These are phyloP conservation scores for Cephalopachus bancanus DNA, from an alignment of 2,797 vertebrate genomes.

Conservation along the genomic window DNA sequence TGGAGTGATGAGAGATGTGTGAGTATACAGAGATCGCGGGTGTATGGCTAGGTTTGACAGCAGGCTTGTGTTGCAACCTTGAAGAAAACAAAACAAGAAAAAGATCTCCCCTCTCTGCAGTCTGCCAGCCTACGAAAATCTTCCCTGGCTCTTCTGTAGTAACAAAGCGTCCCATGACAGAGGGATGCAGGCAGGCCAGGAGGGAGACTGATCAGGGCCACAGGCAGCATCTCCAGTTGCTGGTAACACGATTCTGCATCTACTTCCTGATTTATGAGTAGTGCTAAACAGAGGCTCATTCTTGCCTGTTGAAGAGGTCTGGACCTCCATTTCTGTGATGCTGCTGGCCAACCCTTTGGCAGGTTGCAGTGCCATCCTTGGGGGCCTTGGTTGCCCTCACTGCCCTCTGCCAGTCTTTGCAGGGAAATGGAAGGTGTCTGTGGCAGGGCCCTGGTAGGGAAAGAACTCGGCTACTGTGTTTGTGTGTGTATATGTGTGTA, in stretches of 20 bases:
- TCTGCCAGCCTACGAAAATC: background rate
- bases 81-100: constrained; percentile 66
- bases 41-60: background rate
- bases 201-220: constrained; percentile 1
- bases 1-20: background rate
- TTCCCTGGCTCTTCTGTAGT: background rate
- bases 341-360: background rate
- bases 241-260: background rate
- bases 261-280: constrained; percentile 56
- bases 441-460: background rate
- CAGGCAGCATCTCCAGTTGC: constrained; percentile 28
- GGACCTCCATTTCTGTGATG: background rate
- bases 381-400: background rate
- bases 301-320: background rate
- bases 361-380: background rate
- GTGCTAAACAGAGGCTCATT: constrained; percentile 37
- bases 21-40: background rate
- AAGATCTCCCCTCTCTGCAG: background rate
- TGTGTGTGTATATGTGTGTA: background rate
- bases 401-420: constrained; percentile 17
- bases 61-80: background rate
- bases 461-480: background rate
- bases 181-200: background rate
- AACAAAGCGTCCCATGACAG: background rate
- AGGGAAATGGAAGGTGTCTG: constrained; percentile 57